These are phyloP conservation scores for Ametastegia equiseti DNA, from an alignment of 2,888 invertebrate genomes.

Conservation along the genomic window DNA sequence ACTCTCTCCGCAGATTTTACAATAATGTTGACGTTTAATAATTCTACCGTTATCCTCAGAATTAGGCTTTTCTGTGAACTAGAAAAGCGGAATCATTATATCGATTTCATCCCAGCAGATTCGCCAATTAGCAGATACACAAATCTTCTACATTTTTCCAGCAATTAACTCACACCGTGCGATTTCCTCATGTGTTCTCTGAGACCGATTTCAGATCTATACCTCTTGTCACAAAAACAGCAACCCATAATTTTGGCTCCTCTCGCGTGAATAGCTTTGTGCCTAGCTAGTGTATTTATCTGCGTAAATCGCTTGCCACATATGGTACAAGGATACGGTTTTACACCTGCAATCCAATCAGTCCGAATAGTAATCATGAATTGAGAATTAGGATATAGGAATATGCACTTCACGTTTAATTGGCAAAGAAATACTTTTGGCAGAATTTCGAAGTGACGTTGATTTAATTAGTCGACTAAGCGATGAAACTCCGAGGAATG, in stretches of 20 bases:
- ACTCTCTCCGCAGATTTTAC: conserved; percentile 70
- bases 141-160: not conserved
- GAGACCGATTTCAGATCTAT: conserved; percentile 46
- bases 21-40: conserved; percentile 67
- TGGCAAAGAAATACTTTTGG: too few species aligned
- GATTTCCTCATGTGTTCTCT: conserved; percentile 46
- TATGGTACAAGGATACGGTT: conserved; percentile 71
- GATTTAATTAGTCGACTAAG: too few species aligned
- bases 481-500: too few species aligned
- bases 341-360: conserved; percentile 62
- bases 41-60: conserved; percentile 54
- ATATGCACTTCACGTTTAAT: not conserved
- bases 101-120: not conserved
- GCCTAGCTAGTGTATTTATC: conserved; percentile 68
- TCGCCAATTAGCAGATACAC: not conserved
- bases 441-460: too few species aligned
- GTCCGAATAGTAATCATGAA: not conserved
- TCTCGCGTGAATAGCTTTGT: conserved; percentile 66
- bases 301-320: conserved; percentile 71
- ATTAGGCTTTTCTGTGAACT: conserved; percentile 11
- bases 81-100: not conserved
- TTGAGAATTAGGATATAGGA: not conserved
- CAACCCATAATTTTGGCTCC: conserved; percentile 48
- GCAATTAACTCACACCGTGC: conserved; percentile 54
- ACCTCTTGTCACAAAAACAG: conserved; percentile 43